phyloP scores from a whole-genome alignment of 2,113 vertebrate species.

The Eurystomus gularis region DNA sequence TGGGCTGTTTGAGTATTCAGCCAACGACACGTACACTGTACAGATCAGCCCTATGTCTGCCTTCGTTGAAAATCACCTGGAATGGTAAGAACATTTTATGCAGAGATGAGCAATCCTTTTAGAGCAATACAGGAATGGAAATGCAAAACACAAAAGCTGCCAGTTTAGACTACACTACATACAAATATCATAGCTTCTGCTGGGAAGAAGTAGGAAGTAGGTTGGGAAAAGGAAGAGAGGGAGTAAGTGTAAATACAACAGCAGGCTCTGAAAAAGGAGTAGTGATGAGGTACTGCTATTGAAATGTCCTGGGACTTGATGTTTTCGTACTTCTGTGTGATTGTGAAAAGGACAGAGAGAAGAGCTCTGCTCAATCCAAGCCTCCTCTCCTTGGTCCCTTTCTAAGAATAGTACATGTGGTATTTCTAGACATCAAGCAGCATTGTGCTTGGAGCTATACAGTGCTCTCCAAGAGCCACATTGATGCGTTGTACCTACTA shows the following conservation, averaged over 20 bases:
- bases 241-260: neutral
- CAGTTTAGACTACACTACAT: neutral
- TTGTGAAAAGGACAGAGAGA: neutral
- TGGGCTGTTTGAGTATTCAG: conserved; percentile 97
- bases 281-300: neutral
- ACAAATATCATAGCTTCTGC: neutral
- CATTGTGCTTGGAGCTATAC: neutral
- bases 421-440: neutral
- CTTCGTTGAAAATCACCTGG: conserved; percentile 96
- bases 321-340: neutral
- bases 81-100: conserved; percentile 82
- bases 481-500: neutral
- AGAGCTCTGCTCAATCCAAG: neutral
- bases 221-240: neutral
- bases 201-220: neutral
- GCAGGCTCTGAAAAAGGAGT: neutral
- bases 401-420: neutral
- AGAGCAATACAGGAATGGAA: neutral
- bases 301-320: neutral
- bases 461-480: neutral
- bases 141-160: neutral
- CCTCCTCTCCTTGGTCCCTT: neutral
- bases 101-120: neutral
- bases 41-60: conserved; percentile 99
- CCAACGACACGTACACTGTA: conserved; percentile 96